phyloP scores from a whole-genome alignment of 2,888 invertebrate species.

The Meghimatium bilineatum region DNA sequence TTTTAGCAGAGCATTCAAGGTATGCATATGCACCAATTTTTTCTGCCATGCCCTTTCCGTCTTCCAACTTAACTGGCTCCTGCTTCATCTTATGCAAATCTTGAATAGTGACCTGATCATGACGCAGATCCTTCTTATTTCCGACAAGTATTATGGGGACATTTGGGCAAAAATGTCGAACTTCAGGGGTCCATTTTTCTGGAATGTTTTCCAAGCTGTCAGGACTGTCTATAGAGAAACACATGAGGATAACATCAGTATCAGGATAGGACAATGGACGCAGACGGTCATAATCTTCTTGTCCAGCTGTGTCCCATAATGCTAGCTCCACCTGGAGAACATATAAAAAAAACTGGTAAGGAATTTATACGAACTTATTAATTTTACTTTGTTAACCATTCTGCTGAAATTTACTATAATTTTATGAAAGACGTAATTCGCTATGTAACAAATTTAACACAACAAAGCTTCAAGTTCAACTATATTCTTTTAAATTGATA shows the following conservation, averaged over 20 bases:
- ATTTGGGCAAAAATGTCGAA: conserved; percentile 95
- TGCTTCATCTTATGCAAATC: conserved; percentile 97
- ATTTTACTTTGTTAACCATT: neutral
- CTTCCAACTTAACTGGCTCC: conserved; percentile 97
- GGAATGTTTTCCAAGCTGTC: conserved; percentile 99
- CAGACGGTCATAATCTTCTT: conserved; percentile 97
- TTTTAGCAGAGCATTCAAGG: conserved; percentile 99
- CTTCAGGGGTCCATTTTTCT: conserved; percentile 98
- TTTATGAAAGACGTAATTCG: too few relatives aligned
- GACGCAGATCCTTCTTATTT: conserved; percentile 85
- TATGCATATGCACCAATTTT: conserved; percentile 99
- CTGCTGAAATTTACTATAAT: neutral
- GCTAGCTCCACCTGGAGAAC: conserved; percentile 74
- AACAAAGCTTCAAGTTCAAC: neutral
- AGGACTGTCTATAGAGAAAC: conserved; percentile 98
- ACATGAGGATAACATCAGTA: conserved; percentile 99
- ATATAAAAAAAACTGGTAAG: neutral
- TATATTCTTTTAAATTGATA: too few relatives aligned
- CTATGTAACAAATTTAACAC: neutral
- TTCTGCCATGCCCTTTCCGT: conserved; percentile 98
- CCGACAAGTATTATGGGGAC: conserved; percentile 99
- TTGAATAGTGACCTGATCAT: conserved; percentile 77
- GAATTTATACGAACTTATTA: neutral
- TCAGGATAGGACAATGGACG: conserved; percentile 96
- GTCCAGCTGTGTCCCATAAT: conserved; percentile 96